Percentiles rank a stretch among this genome's conserved stretches.
phyloP scores from a whole-genome alignment of 2,888 invertebrate genomes.

The Cryptophagus acutangulus region DNA sequence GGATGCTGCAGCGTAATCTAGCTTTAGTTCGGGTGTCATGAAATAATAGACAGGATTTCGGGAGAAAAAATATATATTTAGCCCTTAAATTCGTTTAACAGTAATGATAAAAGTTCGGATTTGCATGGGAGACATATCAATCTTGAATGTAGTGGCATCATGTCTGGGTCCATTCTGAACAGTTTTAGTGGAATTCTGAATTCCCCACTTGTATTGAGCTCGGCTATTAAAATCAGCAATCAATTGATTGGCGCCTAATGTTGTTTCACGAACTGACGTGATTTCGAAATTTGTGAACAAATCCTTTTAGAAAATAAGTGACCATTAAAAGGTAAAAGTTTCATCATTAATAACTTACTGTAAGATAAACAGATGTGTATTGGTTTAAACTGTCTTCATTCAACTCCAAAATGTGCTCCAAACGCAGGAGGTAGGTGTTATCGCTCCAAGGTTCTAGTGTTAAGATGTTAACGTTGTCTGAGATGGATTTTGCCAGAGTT shows the following conservation, averaged over 20 bases:
- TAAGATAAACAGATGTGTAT: conserved; percentile 52
- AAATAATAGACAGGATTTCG: background rate
- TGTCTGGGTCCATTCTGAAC: background rate
- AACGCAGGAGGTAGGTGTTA: conserved; percentile 49
- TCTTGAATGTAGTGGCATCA: conserved; percentile 34
- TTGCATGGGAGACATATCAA: conserved; percentile 64
- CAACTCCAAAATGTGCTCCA: conserved; percentile 57
- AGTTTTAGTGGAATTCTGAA: background rate
- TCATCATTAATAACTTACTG: conserved; percentile 24
- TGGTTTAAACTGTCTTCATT: conserved; percentile 45
- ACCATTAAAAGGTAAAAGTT: background rate
- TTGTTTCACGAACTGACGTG: conserved; percentile 57
- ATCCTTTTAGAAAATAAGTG: conserved; percentile 38
- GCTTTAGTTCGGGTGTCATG: too few relatives aligned
- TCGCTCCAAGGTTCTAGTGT: conserved; percentile 59
- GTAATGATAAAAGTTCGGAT: conserved; percentile 62
- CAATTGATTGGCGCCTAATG: conserved; percentile 65
- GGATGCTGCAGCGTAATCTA: too few relatives aligned
- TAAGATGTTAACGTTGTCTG: conserved; percentile 54
- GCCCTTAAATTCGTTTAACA: conserved; percentile 13
- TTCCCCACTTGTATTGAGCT: conserved; percentile 35
- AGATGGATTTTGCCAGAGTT: conserved; percentile 48
- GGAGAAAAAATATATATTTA: conserved; percentile 1
- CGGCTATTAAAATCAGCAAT: conserved; percentile 46
- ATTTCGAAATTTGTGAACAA: conserved; percentile 57